These are phyloP conservation scores for Addax nasomaculatus DNA, from an alignment of 2,113 vertebrate genomes.

Conservation along the genomic window DNA sequence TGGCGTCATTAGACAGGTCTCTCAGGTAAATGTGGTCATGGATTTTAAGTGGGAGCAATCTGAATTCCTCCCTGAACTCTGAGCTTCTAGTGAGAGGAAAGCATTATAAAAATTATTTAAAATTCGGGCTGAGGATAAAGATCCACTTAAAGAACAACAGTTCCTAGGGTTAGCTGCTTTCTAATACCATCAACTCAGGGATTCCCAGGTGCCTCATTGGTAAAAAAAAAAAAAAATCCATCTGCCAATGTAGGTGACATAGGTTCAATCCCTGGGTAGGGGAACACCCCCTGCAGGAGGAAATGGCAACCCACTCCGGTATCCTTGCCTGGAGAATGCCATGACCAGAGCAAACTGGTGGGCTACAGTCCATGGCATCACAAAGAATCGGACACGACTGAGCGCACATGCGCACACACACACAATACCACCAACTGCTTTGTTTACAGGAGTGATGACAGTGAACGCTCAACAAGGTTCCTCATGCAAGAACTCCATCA, in stretches of 20 bases:
- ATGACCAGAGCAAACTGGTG: background rate
- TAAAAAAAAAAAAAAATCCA: background rate
- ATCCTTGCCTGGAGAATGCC: background rate
- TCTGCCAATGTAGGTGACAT: background rate
- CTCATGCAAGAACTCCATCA: background rate
- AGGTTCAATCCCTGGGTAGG: background rate
- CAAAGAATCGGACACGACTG: background rate
- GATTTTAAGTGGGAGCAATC: background rate
- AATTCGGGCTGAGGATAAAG: background rate
- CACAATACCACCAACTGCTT: background rate
- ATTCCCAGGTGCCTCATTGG: background rate
- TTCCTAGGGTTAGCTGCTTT: background rate
- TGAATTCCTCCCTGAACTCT: background rate
- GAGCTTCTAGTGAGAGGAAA: background rate
- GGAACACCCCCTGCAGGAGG: background rate
- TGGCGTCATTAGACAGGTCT: background rate
- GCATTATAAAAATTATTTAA: background rate
- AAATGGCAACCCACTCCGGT: background rate
- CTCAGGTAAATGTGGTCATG: background rate
- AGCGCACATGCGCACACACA: background rate
- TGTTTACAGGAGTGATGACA: background rate
- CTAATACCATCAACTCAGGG: background rate
- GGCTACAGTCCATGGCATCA: background rate
- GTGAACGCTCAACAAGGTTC: fast-evolving
- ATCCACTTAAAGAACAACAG: background rate